Evolutionary conservation across 1,140 invertebrate genomes (phyloP), one percentile per base, ranked within the genome.

Genomic region (Geopemphigus sp.): DNA sequence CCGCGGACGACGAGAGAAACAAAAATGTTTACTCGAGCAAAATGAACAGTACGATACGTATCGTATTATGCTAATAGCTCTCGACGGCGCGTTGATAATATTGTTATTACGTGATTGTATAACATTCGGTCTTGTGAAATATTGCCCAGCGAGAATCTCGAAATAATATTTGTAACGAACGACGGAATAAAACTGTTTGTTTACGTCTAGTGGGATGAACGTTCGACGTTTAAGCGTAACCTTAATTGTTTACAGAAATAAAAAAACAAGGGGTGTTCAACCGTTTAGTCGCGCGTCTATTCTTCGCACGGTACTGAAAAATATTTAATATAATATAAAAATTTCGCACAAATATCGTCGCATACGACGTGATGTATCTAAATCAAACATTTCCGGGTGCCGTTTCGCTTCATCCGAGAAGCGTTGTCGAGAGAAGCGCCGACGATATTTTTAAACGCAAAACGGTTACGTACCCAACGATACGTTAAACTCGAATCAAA

Each of bases 151-250:
- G n/a, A 14, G 17, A 68, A 68, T 68, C 39, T 47, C 26, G 0
- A 68, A 22, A 5, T 5, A 45, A 45, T 45, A 22, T n/a, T 32
- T 3, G 39, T 17, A 45, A 66, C 29, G 29, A 39, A 17, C 11
- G 32, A 32, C 32, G 24, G 19, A 3, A 39, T 24, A 1, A n/a
- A 24, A 68, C 22, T 12, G 22, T 47, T 14, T 68, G 45, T 66
- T 68, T 68, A 47, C 64, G n/a, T 47, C 47, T 47, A n/a, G 8
- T 68, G 64, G 50, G 50, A 68, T n/a, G n/a, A n/a, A n/a, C 47
- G 47, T 68, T 68, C 66, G 26, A 17, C 39, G 14, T 68, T 50
- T 68, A 68, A 68, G 45, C 50, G 64, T 68, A 47, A 68, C 64
- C 64, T 68, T 47, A 47, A 68, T 47, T 68, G 64, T 68, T 68